Evolutionary conservation across 2,797 vertebrate species (phyloP), one percentile per base, ranked within the genome.

Genomic region (Tamandua tetradactyla): DNA sequence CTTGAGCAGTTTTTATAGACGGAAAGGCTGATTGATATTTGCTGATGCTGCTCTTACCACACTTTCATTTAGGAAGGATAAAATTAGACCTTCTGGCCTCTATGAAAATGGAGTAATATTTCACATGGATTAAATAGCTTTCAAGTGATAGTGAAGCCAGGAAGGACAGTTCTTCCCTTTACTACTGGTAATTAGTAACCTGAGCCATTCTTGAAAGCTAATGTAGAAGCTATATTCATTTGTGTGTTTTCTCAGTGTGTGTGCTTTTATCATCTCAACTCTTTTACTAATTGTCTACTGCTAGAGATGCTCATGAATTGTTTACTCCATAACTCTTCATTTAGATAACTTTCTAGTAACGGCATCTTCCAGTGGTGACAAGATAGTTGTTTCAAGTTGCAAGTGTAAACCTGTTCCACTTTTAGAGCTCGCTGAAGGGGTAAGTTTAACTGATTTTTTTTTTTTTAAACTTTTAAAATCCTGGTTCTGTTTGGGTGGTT

Each of bases 311-410:
- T 71, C 78, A 30, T 57, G 72, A 59, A 61, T 81, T 69, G 40
- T 96, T 97, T 84, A 49, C 97, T 98, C 99, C 98, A 22, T 97
- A 96, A 97, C 96, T 94, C 90, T 82, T 97, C 74, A 75, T 94
- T 97, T 98, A 99, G 99, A 99, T 97, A 99, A 99, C 97, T 99
- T 99, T 98, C 97, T 99, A 97, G 99, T 99, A 94, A 99, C 98
- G 74, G 98, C 99, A 87, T 99, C 99, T 98, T 98, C 98, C 98
- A 97, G 98, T 71, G 99, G 99, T 75, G 99, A 99, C 98, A 99
- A 99, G 97, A 98, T 99, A 97, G 99, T 99, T 92, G 98, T 99
- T 94, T 99, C 99, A 95, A 99, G 98, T 97, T 99, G 99, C 90
- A 99, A 99, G 97, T 98, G 98, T 3, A 98, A 99, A 97, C 98